phyloP scores from a whole-genome alignment of 2,888 invertebrate species.

The Watsonalla cultraria region DNA sequence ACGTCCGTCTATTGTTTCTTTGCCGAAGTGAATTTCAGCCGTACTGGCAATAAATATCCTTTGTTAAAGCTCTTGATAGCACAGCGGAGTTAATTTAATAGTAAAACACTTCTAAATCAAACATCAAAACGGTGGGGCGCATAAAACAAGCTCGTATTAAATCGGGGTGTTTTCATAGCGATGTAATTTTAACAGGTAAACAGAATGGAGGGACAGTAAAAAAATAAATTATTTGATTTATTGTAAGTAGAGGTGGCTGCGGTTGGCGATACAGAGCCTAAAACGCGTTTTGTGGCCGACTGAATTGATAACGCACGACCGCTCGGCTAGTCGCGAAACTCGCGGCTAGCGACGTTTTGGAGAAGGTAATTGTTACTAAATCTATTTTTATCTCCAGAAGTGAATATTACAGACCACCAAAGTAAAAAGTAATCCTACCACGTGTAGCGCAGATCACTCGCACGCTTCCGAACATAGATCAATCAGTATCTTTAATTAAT shows the following conservation, averaged over 20 bases:
- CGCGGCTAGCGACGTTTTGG: constrained; percentile 23
- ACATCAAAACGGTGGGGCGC: constrained; percentile 15
- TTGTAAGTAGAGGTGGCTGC: constrained; percentile 31
- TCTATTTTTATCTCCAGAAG: no score
- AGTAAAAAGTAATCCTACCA: no score
- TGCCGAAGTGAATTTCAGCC: neutral
- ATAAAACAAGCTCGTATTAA: constrained; percentile 26
- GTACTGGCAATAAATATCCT: neutral
- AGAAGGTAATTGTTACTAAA: constrained; percentile 7
- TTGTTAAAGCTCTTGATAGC: neutral
- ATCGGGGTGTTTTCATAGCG: constrained; percentile 28
- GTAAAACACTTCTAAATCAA: constrained; percentile 1
- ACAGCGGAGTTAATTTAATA: neutral
- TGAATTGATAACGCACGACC: constrained; percentile 49
- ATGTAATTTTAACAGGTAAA: constrained; percentile 35
- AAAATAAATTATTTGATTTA: constrained; percentile 54
- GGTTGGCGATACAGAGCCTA: constrained; percentile 14
- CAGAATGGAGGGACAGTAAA: constrained; percentile 45
- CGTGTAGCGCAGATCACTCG: no score
- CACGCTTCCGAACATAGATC: no score
- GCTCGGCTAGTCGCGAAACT: constrained; percentile 19
- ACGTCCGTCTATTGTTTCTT: neutral
- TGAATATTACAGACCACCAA: no score
- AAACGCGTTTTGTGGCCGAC: constrained; percentile 23
- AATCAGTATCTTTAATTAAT: no score